Conservation (phyloP, 1,140 invertebrate species). For the Mactra quadrangularis region DNA sequence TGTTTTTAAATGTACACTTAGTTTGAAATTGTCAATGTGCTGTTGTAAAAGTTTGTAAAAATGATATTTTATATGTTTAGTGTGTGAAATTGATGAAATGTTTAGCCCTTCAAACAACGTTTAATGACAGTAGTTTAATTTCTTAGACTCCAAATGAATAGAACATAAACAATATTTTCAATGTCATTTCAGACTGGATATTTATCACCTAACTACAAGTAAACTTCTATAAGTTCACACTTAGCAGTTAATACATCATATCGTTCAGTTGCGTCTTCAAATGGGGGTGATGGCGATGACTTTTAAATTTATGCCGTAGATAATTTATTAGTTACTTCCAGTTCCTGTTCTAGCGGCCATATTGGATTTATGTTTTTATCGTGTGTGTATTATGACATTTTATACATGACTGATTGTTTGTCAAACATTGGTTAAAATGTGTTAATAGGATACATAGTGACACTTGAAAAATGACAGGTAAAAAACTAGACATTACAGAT, state of each 20-base stretch:
- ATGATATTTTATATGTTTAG: no score
- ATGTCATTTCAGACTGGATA: slow-evolving; percentile 53
- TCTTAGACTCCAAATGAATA: no score
- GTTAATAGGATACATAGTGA: slow-evolving; percentile 1
- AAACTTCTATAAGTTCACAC: slow-evolving; percentile 58
- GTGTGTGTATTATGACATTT: slow-evolving; percentile 30
- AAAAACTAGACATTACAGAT: slow-evolving; percentile 18
- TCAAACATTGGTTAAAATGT: slow-evolving; percentile 21
- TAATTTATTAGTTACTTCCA: slow-evolving; percentile 36
- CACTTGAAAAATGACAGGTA: slow-evolving; percentile 1
- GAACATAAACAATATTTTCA: neutral
- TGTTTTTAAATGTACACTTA: neutral
- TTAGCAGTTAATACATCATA: slow-evolving; percentile 66
- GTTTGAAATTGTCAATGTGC: neutral
- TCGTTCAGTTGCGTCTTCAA: slow-evolving; percentile 68
- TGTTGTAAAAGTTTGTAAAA: no score
- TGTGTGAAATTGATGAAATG: no score
- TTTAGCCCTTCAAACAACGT: no score
- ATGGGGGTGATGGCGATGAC: slow-evolving; percentile 68
- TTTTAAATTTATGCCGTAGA: slow-evolving; percentile 6
- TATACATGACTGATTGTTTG: neutral
- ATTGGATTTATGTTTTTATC: slow-evolving; percentile 20
- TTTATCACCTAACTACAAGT: slow-evolving; percentile 52
- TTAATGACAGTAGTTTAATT: no score
- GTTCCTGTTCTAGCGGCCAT: slow-evolving; percentile 30